phyloP scores from a whole-genome alignment of 2,888 invertebrate genomes.

The Tetragnatha montana region DNA sequence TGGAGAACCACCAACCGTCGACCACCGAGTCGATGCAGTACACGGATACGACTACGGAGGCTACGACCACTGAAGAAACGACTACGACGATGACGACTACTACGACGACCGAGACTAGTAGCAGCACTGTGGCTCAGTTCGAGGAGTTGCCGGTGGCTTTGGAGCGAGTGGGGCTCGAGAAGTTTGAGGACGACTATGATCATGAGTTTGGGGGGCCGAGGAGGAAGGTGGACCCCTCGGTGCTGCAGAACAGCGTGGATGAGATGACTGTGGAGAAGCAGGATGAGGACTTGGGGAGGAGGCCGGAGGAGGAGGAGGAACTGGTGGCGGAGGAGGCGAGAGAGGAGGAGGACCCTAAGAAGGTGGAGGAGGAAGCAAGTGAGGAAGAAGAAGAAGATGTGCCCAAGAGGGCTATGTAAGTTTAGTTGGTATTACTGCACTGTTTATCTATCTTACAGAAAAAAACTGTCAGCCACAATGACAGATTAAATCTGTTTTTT shows the following conservation, averaged over 20 bases:
- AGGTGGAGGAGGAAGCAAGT: slow-evolving; percentile 7
- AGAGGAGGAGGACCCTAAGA: not conserved
- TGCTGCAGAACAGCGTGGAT: slow-evolving; percentile 55
- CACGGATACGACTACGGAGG: slow-evolving; percentile 60
- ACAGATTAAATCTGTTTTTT: no score
- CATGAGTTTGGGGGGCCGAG: slow-evolving; percentile 57
- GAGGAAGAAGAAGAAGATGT: slow-evolving; percentile 52
- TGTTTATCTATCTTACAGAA: no score
- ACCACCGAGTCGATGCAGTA: slow-evolving; percentile 28
- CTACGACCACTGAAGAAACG: slow-evolving; percentile 6
- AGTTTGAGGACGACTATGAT: slow-evolving; percentile 66
- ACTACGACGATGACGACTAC: not conserved
- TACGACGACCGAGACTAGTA: not conserved
- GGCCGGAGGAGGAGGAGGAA: slow-evolving; percentile 7
- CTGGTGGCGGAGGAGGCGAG: slow-evolving; percentile 30
- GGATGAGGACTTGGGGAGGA: not conserved
- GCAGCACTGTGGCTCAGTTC: not conserved
- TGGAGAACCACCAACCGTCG: slow-evolving; percentile 6
- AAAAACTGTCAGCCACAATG: no score
- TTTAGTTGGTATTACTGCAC: not conserved
- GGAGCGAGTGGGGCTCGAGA: slow-evolving; percentile 56
- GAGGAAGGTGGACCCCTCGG: slow-evolving; percentile 36
- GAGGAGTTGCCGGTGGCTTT: slow-evolving; percentile 45
- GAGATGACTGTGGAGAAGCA: slow-evolving; percentile 45
- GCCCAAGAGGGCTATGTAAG: slow-evolving; percentile 68